Percentiles rank a stretch among this genome's conserved stretches.
Evolutionary conservation across 2,797 vertebrate species (phyloP).

Genomic region (Sebastolobus altivelis): DNA sequence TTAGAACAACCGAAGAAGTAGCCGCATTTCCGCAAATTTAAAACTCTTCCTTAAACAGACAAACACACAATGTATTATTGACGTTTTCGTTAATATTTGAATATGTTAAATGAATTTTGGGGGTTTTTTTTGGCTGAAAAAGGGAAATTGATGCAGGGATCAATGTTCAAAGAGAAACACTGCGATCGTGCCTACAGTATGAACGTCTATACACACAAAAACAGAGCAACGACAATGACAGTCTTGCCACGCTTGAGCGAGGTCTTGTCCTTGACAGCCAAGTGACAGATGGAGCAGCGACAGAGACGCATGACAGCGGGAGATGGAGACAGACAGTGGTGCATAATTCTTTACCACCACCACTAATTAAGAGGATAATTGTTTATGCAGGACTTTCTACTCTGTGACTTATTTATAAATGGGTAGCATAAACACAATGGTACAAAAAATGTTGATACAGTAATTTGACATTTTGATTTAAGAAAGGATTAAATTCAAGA

Average conservation of each 20-base stretch:
- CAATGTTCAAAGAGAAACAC: not conserved
- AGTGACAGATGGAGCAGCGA: conserved; percentile 51
- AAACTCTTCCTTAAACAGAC: not conserved
- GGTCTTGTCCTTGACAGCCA: conserved; percentile 32
- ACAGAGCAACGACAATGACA: conserved; percentile 8
- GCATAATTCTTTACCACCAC: not conserved
- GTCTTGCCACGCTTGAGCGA: not conserved
- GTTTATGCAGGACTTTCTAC: not conserved
- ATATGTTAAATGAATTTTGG: not conserved
- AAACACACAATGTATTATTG: not conserved
- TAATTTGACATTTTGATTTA: not conserved
- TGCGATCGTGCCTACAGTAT: not conserved
- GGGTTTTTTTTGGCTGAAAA: not conserved
- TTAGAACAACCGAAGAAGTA: not conserved
- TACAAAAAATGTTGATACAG: not conserved
- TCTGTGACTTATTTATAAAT: not conserved
- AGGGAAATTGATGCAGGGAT: not conserved
- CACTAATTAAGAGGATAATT: conserved; percentile 8
- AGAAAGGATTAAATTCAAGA: not conserved
- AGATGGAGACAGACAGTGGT: conserved; percentile 2
- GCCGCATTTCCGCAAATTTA: not conserved
- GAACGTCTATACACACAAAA: not conserved
- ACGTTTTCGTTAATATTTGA: not conserved
- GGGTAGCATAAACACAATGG: not conserved
- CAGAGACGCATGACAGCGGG: conserved; percentile 39